Evolutionary conservation across 2,888 invertebrate species (phyloP).

Genomic region (Ditula angustiorana): DNA sequence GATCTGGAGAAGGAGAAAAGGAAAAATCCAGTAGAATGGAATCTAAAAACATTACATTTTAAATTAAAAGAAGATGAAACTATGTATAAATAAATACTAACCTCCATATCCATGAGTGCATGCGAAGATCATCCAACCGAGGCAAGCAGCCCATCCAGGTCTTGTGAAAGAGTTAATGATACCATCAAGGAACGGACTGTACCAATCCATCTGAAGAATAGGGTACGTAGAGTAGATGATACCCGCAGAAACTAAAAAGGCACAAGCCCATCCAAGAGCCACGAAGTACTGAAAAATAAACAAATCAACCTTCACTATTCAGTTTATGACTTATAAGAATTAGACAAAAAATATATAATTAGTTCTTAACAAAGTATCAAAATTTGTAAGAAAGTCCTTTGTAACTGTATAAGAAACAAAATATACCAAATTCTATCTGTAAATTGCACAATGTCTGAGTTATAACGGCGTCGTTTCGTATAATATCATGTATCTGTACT

Average conservation of each 20-base stretch:
- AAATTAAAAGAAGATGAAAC: neutral
- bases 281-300: slow-evolving; percentile 48
- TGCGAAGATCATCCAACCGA: slow-evolving; percentile 78
- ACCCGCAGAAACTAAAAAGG: slow-evolving; percentile 43
- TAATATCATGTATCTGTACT: no score
- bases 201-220: slow-evolving; percentile 59
- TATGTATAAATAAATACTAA: slow-evolving; percentile 43
- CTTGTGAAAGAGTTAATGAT: slow-evolving; percentile 69
- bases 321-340: neutral
- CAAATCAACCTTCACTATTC: neutral
- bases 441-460: no score
- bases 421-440: no score
- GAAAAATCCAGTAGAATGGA: no score
- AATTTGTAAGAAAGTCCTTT: no score
- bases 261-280: slow-evolving; percentile 49
- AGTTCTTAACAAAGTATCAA: neutral
- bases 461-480: no score
- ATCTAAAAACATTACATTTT: no score
- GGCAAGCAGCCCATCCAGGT: slow-evolving; percentile 71
- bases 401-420: no score
- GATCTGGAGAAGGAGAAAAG: no score
- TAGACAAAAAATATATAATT: neutral
- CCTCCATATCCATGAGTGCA: slow-evolving; percentile 77
- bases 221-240: slow-evolving; percentile 54
- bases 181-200: slow-evolving; percentile 61